Conservation (phyloP, 2,888 invertebrate genomes). For the Latrodectus hesperus region DNA sequence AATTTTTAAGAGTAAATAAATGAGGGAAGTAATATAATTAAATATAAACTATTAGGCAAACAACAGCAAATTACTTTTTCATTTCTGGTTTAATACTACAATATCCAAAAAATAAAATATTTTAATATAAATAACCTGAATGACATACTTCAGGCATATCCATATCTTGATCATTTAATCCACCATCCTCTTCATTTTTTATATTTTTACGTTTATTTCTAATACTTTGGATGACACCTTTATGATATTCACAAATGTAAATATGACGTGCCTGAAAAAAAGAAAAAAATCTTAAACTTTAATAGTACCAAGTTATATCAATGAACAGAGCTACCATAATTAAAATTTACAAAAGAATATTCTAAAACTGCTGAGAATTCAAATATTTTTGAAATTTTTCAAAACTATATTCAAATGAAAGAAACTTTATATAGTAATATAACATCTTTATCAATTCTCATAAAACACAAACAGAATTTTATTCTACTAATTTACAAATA, state of each 20-base stretch:
- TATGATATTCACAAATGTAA: constrained; percentile 97
- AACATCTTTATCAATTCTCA: too few species aligned
- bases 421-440: too few species aligned
- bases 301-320: neutral
- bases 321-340: neutral
- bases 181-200: constrained; percentile 89
- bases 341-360: too few species aligned
- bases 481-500: too few species aligned
- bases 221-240: constrained; percentile 96
- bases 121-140: too few species aligned
- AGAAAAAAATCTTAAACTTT: neutral
- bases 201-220: constrained; percentile 89
- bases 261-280: constrained; percentile 88
- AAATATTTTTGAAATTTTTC: neutral
- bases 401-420: neutral
- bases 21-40: too few species aligned
- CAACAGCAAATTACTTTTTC: too few species aligned
- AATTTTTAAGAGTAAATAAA: too few species aligned
- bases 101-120: too few species aligned
- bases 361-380: neutral
- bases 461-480: too few species aligned
- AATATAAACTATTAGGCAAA: too few species aligned
- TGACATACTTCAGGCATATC: constrained; percentile 84
- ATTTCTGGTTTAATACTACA: too few species aligned
- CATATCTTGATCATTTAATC: constrained; percentile 84